Evolutionary conservation across 2,113 vertebrate species (phyloP).

Genomic region (Triplophysa rosa): DNA sequence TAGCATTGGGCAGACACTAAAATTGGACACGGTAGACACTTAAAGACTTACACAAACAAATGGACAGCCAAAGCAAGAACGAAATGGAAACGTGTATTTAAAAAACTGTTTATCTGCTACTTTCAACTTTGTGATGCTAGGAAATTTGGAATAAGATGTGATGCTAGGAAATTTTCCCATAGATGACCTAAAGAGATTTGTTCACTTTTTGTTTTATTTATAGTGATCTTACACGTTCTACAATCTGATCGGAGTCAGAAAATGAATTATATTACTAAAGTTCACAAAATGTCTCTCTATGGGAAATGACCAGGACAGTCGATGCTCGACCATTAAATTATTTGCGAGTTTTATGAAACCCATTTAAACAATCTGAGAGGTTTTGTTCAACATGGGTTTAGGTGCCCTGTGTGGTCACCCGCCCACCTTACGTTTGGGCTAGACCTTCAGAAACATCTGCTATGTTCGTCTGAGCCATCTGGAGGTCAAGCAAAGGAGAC

Average conservation of each 20-base stretch:
- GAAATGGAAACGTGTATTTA: slow-evolving; percentile 32
- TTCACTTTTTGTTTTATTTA: neutral
- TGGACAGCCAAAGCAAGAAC: slow-evolving; percentile 52
- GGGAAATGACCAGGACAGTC: slow-evolving; percentile 25
- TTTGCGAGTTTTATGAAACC: slow-evolving; percentile 46
- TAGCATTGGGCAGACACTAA: slow-evolving; percentile 25
- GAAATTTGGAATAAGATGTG: neutral
- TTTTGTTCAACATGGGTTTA: slow-evolving; percentile 53
- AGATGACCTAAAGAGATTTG: slow-evolving; percentile 34
- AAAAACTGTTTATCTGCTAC: slow-evolving; percentile 2
- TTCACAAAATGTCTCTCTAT: slow-evolving; percentile 27
- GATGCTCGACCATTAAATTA: slow-evolving; percentile 5
- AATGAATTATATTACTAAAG: neutral
- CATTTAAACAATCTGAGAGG: slow-evolving; percentile 51
- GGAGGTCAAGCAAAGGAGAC: slow-evolving; percentile 53
- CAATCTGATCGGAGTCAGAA: neutral
- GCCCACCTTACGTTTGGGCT: slow-evolving; percentile 51
- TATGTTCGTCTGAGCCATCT: slow-evolving; percentile 47
- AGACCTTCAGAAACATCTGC: slow-evolving; percentile 47
- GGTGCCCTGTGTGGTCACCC: slow-evolving; percentile 50
- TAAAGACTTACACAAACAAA: slow-evolving; percentile 35
- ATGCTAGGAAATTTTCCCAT: slow-evolving; percentile 26
- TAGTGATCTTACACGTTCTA: neutral
- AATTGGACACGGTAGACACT: neutral
- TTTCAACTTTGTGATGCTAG: neutral